Conservation (phyloP, 2,888 invertebrate genomes). For the Clitarchus hookeri region DNA sequence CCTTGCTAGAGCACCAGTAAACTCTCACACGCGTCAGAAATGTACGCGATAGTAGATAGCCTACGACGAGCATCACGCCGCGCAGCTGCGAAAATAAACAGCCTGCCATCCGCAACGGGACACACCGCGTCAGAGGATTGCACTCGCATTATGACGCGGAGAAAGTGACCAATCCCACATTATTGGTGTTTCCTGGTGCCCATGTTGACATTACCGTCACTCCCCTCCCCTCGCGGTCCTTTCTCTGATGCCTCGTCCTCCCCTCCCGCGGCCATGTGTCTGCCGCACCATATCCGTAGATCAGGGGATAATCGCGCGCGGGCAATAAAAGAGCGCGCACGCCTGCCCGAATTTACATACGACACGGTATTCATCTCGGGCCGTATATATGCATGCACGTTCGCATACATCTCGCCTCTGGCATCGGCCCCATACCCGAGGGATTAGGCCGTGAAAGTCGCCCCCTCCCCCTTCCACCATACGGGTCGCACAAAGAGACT, state of each 20-base stretch:
- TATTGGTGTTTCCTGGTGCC: not conserved
- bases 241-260: not conserved
- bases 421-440: not conserved
- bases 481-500: too few species aligned
- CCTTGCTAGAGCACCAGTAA: too few species aligned
- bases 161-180: not conserved
- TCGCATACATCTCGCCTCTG: not conserved
- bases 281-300: not conserved
- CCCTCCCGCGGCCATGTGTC: not conserved
- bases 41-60: too few species aligned
- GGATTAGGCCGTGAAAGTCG: not conserved
- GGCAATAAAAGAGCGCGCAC: slow-evolving; percentile 3
- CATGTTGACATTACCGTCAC: not conserved
- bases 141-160: slow-evolving; percentile 6
- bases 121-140: not conserved
- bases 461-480: not conserved
- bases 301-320: not conserved
- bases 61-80: too few species aligned
- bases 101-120: not conserved
- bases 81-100: too few species aligned
- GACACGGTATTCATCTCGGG: slow-evolving; percentile 1
- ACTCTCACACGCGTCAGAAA: too few species aligned
- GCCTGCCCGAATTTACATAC: not conserved
- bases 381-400: slow-evolving; percentile 9
- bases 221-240: not conserved